Base-by-base conservation (phyloP, 2,888 invertebrate genomes). In the Hyposoter dolosus region DNA sequence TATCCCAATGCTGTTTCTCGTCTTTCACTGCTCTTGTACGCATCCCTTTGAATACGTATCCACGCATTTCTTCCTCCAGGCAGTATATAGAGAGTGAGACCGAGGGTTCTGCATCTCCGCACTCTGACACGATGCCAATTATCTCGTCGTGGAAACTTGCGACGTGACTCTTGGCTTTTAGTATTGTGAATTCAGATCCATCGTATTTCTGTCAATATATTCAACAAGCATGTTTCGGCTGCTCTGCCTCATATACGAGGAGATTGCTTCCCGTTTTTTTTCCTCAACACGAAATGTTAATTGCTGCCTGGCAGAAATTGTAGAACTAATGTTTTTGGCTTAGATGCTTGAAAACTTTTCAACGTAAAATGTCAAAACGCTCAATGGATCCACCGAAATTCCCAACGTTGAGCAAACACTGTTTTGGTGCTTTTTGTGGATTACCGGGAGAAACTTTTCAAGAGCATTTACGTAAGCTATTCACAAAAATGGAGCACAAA, bases 111-210 rank as follows among this genome's bases (percentile, higher is more conserved):
- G 66, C 77, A 72, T 60, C 80, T 79, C 71, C 79, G 63, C 82
- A 17, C 68, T 74, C 77, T 69, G 81, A 85, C 81, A 85, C 84
- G 77, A 74, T 50, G 84, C 77, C 81, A 82, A 85, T 85, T 85
- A 85, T 85, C 84, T 82, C 82, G 68, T 78, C 84, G 74, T 78
- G 82, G 60, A 74, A 85, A 85, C 56, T 40, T 40, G 28, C 68
- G 65, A 77, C 71, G 71, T 66, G 81, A 77, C 69, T 53, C 60
- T 47, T 45, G 32, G 60, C 60, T n/a, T 77, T 50, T 35, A 40
- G 23, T 47, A 69, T 45, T 45, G 69, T 69, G 3, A 56, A 56
- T 40, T 56, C 56, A 56, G 74, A 40, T 56, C 60, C 1, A 28
- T 28, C 12, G 28, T 60, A 60, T 60, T 60, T 60, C 60, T 60